These are phyloP conservation scores for Darevskia mixta DNA, from an alignment of 2,797 vertebrate species.

Conservation along the genomic window DNA sequence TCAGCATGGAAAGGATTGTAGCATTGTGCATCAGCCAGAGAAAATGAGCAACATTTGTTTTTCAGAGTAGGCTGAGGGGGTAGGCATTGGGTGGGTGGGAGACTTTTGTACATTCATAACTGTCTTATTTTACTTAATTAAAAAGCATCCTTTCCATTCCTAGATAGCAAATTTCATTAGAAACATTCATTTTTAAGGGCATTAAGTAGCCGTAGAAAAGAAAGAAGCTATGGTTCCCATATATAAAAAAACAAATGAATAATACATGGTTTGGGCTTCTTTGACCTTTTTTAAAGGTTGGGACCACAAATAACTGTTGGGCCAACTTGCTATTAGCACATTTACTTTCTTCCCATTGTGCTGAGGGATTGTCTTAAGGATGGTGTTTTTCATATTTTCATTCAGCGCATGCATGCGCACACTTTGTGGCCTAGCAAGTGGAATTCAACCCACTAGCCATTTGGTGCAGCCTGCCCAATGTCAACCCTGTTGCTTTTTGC, in stretches of 20 bases:
- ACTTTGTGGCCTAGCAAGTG: neutral
- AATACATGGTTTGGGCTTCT: neutral
- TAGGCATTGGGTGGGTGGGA: neutral
- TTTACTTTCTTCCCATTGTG: neutral
- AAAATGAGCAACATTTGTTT: slow-evolving; percentile 40
- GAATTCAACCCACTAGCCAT: neutral
- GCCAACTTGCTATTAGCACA: neutral
- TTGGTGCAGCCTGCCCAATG: no score
- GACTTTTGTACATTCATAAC: slow-evolving; percentile 26
- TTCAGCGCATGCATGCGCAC: neutral
- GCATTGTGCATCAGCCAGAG: slow-evolving; percentile 33
- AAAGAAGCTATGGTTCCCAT: neutral
- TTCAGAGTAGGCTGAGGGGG: neutral
- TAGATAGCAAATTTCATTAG: neutral
- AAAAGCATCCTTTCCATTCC: neutral
- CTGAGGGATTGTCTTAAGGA: no score
- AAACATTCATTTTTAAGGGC: slow-evolving; percentile 27
- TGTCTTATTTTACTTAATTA: slow-evolving; percentile 11
- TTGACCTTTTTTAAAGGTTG: neutral
- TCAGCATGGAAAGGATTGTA: slow-evolving; percentile 31
- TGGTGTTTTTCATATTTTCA: neutral
- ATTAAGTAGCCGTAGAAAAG: neutral
- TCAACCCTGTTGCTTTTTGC: neutral
- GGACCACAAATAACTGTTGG: neutral
- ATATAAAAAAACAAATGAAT: neutral